phyloP scores from a whole-genome alignment of 2,888 invertebrate species.

The Elgonia sp. region DNA sequence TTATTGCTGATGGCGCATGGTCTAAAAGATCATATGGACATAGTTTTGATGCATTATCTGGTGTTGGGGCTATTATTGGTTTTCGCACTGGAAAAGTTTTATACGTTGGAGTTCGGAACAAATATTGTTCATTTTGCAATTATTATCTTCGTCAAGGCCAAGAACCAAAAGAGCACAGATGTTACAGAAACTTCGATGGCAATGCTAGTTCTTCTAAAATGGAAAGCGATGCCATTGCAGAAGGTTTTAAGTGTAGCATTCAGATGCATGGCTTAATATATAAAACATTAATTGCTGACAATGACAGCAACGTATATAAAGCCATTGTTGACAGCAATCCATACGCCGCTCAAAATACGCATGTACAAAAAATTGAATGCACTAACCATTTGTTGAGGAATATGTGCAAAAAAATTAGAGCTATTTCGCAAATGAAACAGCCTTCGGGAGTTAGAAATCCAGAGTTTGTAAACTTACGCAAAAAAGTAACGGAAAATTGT shows the following conservation, averaged over 20 bases:
- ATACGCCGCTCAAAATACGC: too few species aligned
- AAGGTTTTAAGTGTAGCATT: conserved; percentile 51
- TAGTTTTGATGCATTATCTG: conserved; percentile 65
- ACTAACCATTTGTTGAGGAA: conserved; percentile 29
- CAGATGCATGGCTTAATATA: conserved; percentile 56
- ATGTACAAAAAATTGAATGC: too few species aligned
- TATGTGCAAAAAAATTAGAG: conserved; percentile 38
- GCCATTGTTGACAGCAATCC: conserved; percentile 51
- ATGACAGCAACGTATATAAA: conserved; percentile 63
- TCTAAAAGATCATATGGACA: conserved; percentile 64
- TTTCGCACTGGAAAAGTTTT: conserved; percentile 68
- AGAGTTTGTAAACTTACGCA: not conserved
- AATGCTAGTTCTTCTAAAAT: conserved; percentile 38
- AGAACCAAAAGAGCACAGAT: conserved; percentile 19
- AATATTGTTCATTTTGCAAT: not conserved
- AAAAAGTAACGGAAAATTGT: not conserved
- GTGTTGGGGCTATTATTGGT: conserved; percentile 65
- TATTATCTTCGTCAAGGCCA: conserved; percentile 14
- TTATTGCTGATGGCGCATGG: conserved; percentile 71
- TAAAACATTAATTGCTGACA: conserved; percentile 58
- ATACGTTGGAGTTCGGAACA: conserved; percentile 18
- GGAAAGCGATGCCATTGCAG: conserved; percentile 22
- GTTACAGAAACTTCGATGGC: conserved; percentile 78
- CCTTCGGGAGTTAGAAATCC: not conserved
- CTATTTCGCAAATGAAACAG: not conserved